These are phyloP conservation scores for Boleophthalmus pectinirostris DNA, from an alignment of 2,113 vertebrate species.

Conservation along the genomic window DNA sequence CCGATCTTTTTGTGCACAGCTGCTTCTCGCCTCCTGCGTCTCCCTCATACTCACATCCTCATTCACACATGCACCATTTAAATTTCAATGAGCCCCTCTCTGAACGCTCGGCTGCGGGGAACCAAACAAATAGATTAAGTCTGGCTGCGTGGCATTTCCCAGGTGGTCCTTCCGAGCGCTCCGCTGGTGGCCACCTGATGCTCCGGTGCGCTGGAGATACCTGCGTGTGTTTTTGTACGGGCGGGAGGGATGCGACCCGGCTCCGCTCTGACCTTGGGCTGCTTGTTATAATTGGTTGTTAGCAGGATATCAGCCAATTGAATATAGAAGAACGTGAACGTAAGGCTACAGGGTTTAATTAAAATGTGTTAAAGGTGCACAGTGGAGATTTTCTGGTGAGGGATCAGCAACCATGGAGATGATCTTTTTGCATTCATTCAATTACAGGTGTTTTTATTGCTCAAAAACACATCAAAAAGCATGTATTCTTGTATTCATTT, in stretches of 20 bases:
- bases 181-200: conserved; percentile 50
- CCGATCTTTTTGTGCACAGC: neutral
- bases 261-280: conserved; percentile 11
- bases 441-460: no score
- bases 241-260: conserved; percentile 16
- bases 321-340: neutral
- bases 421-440: no score
- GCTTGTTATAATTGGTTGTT: neutral
- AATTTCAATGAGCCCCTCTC: conserved; percentile 50
- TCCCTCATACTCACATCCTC: conserved; percentile 14
- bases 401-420: no score
- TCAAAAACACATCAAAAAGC: no score
- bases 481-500: no score
- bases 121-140: conserved; percentile 59
- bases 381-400: no score
- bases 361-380: no score
- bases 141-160: conserved; percentile 55
- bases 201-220: conserved; percentile 13
- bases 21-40: conserved; percentile 15
- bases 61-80: conserved; percentile 35
- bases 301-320: no score
- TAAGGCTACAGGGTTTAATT: no score
- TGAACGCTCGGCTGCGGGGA: conserved; percentile 17
- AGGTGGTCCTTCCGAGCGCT: conserved; percentile 49
- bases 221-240: conserved; percentile 9